These are phyloP conservation scores for Corydoras sp. DNA, from an alignment of 2,113 vertebrate genomes.

Conservation along the genomic window DNA sequence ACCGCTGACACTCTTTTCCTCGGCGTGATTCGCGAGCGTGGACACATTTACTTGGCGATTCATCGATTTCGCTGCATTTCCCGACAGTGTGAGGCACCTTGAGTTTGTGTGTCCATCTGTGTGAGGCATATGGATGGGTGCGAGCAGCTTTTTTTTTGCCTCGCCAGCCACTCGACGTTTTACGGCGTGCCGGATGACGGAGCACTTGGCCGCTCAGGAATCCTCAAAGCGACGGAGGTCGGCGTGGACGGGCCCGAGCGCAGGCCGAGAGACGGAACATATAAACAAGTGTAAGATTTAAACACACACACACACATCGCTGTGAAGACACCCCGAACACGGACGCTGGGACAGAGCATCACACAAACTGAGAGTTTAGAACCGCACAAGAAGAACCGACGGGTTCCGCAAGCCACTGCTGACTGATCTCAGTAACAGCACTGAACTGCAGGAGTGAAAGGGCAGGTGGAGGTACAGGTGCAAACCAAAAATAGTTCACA, in stretches of 20 bases:
- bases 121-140: constrained; percentile 16
- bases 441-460: no score
- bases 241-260: constrained; percentile 21
- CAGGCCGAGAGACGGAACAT: constrained; percentile 28
- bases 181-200: constrained; percentile 25
- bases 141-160: constrained; percentile 5
- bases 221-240: constrained; percentile 20
- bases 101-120: constrained; percentile 10
- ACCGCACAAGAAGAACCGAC: constrained; percentile 7
- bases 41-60: constrained; percentile 19
- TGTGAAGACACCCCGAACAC: constrained; percentile 22
- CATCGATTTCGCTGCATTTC: constrained; percentile 21
- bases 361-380: constrained; percentile 32
- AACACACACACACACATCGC: constrained; percentile 30
- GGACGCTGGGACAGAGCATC: constrained; percentile 36
- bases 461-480: no score
- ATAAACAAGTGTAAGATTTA: constrained; percentile 44
- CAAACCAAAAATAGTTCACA: no score
- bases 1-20: no score
- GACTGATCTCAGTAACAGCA: constrained; percentile 23
- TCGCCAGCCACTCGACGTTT: constrained; percentile 28
- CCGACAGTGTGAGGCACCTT: constrained; percentile 23
- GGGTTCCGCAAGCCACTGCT: constrained; percentile 14
- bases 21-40: not conserved
- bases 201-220: constrained; percentile 25